phyloP scores from a whole-genome alignment of 2,113 vertebrate genomes.

The Bettongia penicillata region DNA sequence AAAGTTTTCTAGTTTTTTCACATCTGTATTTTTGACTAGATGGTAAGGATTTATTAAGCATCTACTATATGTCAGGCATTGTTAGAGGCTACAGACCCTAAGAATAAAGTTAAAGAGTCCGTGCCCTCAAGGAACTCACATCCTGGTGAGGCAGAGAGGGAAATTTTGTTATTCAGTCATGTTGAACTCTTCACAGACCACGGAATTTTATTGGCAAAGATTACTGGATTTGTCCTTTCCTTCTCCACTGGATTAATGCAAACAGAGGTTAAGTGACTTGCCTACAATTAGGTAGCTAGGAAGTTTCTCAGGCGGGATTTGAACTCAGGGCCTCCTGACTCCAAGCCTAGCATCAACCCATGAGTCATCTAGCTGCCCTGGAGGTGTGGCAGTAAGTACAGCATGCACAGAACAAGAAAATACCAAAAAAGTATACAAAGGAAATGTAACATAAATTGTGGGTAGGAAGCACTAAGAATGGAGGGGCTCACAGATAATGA shows the following conservation, averaged over 20 bases:
- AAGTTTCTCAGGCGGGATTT: neutral
- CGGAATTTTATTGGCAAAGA: neutral
- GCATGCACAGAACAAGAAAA: neutral
- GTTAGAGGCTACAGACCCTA: neutral
- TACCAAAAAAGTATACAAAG: neutral
- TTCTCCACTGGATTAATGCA: neutral
- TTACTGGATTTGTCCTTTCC: neutral
- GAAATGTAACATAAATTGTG: neutral
- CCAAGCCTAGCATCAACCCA: neutral
- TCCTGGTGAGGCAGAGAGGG: neutral
- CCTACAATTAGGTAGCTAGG: neutral
- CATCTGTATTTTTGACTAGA: neutral
- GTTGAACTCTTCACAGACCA: neutral
- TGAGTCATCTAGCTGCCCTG: neutral
- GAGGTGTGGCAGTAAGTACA: neutral
- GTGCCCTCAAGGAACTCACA: neutral
- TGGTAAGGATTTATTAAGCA: neutral
- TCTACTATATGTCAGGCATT: neutral
- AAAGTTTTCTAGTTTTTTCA: neutral
- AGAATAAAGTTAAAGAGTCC: neutral
- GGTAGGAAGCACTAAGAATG: neutral
- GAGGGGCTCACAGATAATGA: neutral
- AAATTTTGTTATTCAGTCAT: neutral
- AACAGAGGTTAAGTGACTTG: neutral
- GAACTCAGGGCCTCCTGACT: neutral